Evolutionary conservation across 2,888 invertebrate species (phyloP).

Genomic region (Euzophera pinguis): DNA sequence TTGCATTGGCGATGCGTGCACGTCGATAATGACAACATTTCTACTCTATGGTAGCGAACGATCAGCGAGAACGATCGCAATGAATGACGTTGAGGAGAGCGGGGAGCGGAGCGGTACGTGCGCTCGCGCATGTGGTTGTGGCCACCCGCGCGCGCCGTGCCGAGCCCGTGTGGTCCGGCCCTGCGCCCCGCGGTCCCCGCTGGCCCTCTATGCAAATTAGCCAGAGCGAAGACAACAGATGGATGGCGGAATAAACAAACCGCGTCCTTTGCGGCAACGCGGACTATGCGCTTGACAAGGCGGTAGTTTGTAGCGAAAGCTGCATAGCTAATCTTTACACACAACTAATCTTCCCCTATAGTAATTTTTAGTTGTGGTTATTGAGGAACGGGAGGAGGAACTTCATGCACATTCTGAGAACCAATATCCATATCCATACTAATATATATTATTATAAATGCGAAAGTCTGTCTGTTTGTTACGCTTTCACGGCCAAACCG

Average conservation of each 20-base stretch:
- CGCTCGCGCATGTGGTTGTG: slow-evolving; percentile 72
- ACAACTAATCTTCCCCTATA: background rate
- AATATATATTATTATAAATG: too few relatives aligned
- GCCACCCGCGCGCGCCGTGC: slow-evolving; percentile 79
- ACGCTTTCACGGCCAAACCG: too few relatives aligned
- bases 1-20: slow-evolving; percentile 66
- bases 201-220: slow-evolving; percentile 78
- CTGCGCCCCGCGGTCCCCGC: slow-evolving; percentile 36
- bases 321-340: background rate
- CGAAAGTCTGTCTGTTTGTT: too few relatives aligned
- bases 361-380: background rate
- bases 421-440: too few relatives aligned
- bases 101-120: slow-evolving; percentile 54
- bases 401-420: background rate
- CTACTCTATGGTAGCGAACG: slow-evolving; percentile 69
- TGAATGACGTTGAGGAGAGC: slow-evolving; percentile 68
- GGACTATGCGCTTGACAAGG: slow-evolving; percentile 24
- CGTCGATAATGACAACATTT: slow-evolving; percentile 74
- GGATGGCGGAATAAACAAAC: slow-evolving; percentile 79
- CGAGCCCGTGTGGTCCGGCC: slow-evolving; percentile 78
- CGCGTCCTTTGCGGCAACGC: slow-evolving; percentile 62
- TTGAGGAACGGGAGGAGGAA: background rate
- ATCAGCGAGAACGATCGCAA: slow-evolving; percentile 73
- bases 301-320: slow-evolving; percentile 9
- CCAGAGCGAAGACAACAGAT: slow-evolving; percentile 77